Conservation (phyloP, 2,797 vertebrate genomes). For the Rhinoraja longicauda region DNA sequence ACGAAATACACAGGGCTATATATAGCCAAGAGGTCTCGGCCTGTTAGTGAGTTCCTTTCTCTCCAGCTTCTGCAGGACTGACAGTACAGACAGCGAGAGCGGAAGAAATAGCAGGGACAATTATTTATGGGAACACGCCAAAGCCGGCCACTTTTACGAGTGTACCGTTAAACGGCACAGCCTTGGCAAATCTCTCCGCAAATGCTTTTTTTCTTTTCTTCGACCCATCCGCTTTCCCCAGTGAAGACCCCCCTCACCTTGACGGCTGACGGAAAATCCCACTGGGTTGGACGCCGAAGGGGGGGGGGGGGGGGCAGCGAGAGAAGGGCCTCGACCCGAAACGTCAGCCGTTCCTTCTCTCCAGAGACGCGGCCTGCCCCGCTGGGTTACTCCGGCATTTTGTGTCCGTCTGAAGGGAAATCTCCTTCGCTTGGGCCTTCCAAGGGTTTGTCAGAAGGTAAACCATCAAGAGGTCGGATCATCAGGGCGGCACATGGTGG, state of each 20-base stretch:
- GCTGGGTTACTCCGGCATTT: too few species aligned
- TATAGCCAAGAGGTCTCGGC: background rate
- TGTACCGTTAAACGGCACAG: background rate
- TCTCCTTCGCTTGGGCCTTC: too few species aligned
- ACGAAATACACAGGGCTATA: background rate
- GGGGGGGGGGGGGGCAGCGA: too few species aligned
- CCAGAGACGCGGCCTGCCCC: too few species aligned
- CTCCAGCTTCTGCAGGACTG: background rate
- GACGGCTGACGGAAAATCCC: background rate
- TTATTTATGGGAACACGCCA: background rate
- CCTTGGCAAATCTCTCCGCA: background rate
- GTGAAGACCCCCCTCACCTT: background rate
- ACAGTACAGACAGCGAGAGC: background rate
- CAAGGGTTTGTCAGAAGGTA: too few species aligned
- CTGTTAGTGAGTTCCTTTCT: background rate
- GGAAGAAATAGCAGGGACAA: background rate
- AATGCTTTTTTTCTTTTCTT: background rate
- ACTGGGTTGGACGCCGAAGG: background rate
- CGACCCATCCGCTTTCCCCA: background rate
- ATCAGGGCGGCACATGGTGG: too few species aligned
- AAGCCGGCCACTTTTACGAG: background rate
- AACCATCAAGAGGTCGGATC: too few species aligned
- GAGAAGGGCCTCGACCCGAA: too few species aligned
- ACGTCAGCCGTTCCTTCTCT: too few species aligned
- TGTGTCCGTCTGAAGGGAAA: too few species aligned